Evolutionary conservation across 2,113 vertebrate species (phyloP).

Genomic region (Phasianus colchicus): DNA sequence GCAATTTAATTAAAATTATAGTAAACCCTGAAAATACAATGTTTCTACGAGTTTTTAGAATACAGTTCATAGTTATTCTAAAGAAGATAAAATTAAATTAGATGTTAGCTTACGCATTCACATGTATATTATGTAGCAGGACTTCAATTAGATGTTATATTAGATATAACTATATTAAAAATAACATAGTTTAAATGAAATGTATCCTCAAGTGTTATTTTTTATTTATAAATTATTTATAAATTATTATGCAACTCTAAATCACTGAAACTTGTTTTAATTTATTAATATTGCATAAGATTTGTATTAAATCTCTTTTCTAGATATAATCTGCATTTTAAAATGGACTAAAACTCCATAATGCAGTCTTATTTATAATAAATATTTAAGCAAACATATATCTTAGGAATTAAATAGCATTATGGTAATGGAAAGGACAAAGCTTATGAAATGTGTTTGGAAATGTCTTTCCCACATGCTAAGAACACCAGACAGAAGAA

Average conservation of each 20-base stretch:
- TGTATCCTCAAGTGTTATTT: constrained; percentile 28
- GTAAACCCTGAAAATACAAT: background rate
- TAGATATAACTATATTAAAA: background rate
- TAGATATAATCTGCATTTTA: constrained; percentile 16
- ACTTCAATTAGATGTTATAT: constrained; percentile 16
- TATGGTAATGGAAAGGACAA: background rate
- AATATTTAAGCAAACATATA: constrained; percentile 29
- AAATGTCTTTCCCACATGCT: background rate
- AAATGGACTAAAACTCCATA: constrained; percentile 15
- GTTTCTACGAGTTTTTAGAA: background rate
- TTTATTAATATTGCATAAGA: constrained; percentile 59
- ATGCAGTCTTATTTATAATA: constrained; percentile 21
- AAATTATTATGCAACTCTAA: constrained; percentile 48
- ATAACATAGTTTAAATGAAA: constrained; percentile 36
- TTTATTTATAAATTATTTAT: constrained; percentile 67
- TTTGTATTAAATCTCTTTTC: constrained; percentile 18
- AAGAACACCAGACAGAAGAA: background rate
- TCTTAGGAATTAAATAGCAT: constrained; percentile 39
- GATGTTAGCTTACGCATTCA: background rate
- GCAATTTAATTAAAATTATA: background rate
- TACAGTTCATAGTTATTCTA: background rate
- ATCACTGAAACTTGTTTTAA: constrained; percentile 41
- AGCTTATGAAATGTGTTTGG: background rate
- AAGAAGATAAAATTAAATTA: background rate
- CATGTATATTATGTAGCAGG: background rate